These are phyloP conservation scores for Lanius collurio DNA, from an alignment of 2,113 vertebrate species.

Conservation along the genomic window DNA sequence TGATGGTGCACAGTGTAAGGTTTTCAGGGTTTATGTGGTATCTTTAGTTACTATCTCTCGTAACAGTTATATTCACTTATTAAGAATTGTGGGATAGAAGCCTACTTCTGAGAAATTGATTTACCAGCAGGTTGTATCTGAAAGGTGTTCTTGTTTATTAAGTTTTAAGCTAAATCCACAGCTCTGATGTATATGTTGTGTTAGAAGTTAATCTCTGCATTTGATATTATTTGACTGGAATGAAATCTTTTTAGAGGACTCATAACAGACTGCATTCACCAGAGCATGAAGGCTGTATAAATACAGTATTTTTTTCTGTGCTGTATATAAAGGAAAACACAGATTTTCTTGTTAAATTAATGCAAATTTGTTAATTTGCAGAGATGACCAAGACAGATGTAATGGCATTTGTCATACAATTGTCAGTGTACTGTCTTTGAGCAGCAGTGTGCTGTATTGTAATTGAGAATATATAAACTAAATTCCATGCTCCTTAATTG, in stretches of 20 bases:
- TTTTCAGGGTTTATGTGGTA: not conserved
- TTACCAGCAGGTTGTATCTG: not conserved
- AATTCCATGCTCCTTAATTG: not conserved
- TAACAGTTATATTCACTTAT: not conserved
- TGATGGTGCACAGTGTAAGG: not conserved
- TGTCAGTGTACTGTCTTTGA: not conserved
- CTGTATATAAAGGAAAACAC: not conserved
- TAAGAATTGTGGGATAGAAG: not conserved
- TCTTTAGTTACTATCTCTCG: not conserved
- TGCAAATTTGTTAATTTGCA: not conserved
- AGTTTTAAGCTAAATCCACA: not conserved
- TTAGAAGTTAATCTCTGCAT: not conserved
- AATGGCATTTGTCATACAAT: not conserved
- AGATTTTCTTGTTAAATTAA: not conserved
- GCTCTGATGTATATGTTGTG: not conserved
- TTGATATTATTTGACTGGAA: not conserved
- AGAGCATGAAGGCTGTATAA: not conserved
- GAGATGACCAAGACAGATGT: not conserved
- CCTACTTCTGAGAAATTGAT: not conserved
- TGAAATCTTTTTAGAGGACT: not conserved
- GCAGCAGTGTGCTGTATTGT: not conserved
- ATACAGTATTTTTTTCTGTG: not conserved
- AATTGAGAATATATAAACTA: not conserved
- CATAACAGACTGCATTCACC: not conserved
- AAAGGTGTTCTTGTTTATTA: not conserved